Evolutionary conservation across 1,140 invertebrate genomes (phyloP), one percentile per base, ranked within the genome.

Genomic region (Drosophila ambigua): DNA sequence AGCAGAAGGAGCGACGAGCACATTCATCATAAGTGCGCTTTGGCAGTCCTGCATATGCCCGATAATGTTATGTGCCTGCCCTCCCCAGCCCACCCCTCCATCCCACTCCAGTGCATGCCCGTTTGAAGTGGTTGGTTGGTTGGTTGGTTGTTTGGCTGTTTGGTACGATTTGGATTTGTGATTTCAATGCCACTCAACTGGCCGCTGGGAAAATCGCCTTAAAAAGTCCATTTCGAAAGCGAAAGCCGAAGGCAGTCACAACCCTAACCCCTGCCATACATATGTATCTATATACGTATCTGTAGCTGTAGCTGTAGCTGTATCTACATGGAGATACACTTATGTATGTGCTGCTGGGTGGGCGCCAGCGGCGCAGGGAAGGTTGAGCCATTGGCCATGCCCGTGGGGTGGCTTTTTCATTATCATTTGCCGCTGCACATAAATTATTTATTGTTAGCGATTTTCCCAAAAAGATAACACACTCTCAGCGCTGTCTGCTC

Each of bases 361-460:
- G 57, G 54, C 20, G 20, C 20, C 20, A 20, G 20, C 20, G 20
- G 60, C 54, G 74, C 64, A 69, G 76, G 54, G 66, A 60, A 62
- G 76, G 79, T 66, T 72, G 72, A 81, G 45, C 77, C 80, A 83
- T 84, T 83, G 81, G 77, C 80, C 72, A 74, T 83, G 62, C 76
- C 31, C 2, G 58, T 71, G 73, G 81, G 81, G 81, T 85, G 83
- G 81, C 71, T 81, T 85, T 85, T 85, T 85, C 81, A 85, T 85
- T 85, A 85, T 85, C 81, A 85, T 87, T 85, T 85, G 82, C 81
- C 72, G 55, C 78, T 78, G 78, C 81, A 85, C 82, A 85, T 85
- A 85, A 85, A 85, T 85, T 87, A 85, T 85, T 85, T 85, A 85
- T 85, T 85, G 82, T 81, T 87, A 85, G 81, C 81, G 81, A 85